Evolutionary conservation across 2,888 invertebrate species (phyloP).

Genomic region (Hetaerina titia): DNA sequence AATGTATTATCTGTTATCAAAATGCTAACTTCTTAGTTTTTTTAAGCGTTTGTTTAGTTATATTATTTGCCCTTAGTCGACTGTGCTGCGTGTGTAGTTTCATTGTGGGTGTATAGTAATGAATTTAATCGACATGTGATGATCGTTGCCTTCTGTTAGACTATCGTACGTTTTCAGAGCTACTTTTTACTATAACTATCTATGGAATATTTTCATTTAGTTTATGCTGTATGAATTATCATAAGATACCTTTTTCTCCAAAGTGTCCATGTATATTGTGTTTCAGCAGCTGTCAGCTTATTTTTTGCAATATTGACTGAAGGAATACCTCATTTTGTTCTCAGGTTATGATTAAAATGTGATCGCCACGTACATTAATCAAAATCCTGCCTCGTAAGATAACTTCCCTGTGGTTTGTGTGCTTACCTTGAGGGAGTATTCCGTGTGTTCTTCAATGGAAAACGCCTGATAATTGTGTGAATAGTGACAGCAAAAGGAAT

Average conservation of each 20-base stretch:
- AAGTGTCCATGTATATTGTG: not conserved
- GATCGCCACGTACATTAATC: slow-evolving; percentile 18
- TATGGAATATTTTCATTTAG: not conserved
- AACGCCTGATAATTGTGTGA: slow-evolving; percentile 42
- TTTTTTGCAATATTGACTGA: not conserved
- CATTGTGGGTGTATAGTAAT: slow-evolving; percentile 15
- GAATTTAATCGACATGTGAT: not conserved
- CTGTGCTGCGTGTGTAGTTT: not conserved
- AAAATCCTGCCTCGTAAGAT: slow-evolving; percentile 50
- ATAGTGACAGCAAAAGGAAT: not conserved
- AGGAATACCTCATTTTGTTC: slow-evolving; percentile 7
- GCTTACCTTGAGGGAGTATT: slow-evolving; percentile 23
- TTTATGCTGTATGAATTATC: not conserved
- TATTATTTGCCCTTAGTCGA: not conserved
- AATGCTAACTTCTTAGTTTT: not conserved
- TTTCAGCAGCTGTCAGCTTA: slow-evolving; percentile 7
- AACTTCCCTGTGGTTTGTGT: slow-evolving; percentile 28
- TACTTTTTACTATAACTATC: not conserved
- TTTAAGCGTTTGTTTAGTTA: not conserved
- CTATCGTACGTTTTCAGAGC: not conserved
- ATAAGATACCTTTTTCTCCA: not conserved
- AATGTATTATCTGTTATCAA: not conserved
- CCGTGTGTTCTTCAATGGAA: slow-evolving; percentile 41
- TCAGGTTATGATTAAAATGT: slow-evolving; percentile 55
- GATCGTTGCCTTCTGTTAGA: not conserved